A percentile compares a stretch with the other conserved stretches of the same genome.
phyloP scores from a whole-genome alignment of 2,113 vertebrate genomes.

The Lontra canadensis region DNA sequence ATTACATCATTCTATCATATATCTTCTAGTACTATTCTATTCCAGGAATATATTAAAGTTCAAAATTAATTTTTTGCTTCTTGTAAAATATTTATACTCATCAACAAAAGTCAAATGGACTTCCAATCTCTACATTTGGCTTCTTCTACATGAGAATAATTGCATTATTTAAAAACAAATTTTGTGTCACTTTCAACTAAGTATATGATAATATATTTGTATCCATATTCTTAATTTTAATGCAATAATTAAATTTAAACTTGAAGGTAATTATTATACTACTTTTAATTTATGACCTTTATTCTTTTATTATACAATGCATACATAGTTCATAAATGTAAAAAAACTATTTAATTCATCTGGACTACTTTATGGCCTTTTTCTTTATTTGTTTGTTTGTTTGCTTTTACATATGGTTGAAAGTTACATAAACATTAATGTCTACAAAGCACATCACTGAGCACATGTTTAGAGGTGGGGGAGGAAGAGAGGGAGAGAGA shows the following conservation, averaged over 20 bases:
- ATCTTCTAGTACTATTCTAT: not conserved
- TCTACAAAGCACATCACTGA: not conserved
- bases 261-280: not conserved
- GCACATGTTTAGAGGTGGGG: not conserved
- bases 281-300: not conserved
- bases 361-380: not conserved
- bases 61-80: not conserved
- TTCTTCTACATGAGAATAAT: constrained; percentile 5
- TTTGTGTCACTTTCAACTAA: not conserved
- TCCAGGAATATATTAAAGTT: not conserved
- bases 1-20: not conserved
- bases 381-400: not conserved
- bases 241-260: not conserved
- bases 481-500: not conserved
- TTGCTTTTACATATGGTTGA: not conserved
- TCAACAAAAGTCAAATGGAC: not conserved
- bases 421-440: not conserved
- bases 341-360: not conserved
- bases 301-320: not conserved
- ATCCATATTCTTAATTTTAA: not conserved
- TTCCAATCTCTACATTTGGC: not conserved
- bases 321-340: not conserved
- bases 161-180: not conserved
- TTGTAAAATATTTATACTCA: not conserved
- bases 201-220: not conserved